Evolutionary conservation across 2,797 vertebrate species (phyloP).

Genomic region (Lagocephalus sceleratus): DNA sequence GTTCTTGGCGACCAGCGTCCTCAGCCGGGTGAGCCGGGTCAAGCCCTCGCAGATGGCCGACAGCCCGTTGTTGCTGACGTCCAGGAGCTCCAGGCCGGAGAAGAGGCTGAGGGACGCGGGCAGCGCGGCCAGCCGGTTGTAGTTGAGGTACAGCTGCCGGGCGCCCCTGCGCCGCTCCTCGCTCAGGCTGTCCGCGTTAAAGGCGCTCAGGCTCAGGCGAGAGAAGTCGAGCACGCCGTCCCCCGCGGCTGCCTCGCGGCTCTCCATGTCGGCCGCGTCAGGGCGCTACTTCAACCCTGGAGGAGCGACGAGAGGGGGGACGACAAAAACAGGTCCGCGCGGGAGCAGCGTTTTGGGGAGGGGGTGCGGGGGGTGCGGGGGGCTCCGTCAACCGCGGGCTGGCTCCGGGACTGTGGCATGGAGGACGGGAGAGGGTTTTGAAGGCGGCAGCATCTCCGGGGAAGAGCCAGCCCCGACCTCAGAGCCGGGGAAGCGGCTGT

Average conservation of each 20-base stretch:
- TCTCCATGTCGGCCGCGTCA: slow-evolving; percentile 66
- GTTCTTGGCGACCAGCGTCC: slow-evolving; percentile 91
- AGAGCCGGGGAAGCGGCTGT: no score
- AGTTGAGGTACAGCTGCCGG: slow-evolving; percentile 79
- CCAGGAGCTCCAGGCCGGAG: slow-evolving; percentile 84
- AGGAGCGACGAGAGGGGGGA: no score
- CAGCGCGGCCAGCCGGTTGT: slow-evolving; percentile 79
- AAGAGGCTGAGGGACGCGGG: slow-evolving; percentile 77
- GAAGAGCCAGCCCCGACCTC: no score
- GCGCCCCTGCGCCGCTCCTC: slow-evolving; percentile 75
- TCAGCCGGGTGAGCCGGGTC: slow-evolving; percentile 77
- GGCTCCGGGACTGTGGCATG: slow-evolving; percentile 17
- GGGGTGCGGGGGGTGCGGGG: no score
- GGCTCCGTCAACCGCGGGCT: slow-evolving; percentile 23
- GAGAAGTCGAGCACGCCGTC: slow-evolving; percentile 80
- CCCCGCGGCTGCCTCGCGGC: slow-evolving; percentile 45
- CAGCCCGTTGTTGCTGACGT: slow-evolving; percentile 89
- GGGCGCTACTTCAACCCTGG: slow-evolving; percentile 19
- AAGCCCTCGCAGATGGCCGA: slow-evolving; percentile 81
- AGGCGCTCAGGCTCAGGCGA: slow-evolving; percentile 69
- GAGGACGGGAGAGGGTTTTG: background rate
- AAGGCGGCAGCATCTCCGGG: no score
- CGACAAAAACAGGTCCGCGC: slow-evolving; percentile 2
- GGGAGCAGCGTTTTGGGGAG: slow-evolving; percentile 10
- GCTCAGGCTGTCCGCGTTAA: slow-evolving; percentile 65